Conservation (phyloP, 2,888 invertebrate species). For the Acrocera orbiculus region DNA sequence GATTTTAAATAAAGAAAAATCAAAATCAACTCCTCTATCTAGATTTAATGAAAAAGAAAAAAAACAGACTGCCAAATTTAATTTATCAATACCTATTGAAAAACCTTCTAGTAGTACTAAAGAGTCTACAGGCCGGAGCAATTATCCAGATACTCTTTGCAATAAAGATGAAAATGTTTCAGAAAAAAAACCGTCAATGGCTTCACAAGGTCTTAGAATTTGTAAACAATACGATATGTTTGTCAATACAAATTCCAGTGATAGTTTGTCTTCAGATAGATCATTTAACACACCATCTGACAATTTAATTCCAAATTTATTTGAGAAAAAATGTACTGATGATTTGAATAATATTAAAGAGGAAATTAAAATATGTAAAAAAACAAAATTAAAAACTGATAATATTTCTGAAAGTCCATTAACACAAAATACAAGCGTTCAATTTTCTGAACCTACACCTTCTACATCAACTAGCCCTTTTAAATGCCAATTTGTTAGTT, state of each 20-base stretch:
- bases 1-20: too few species aligned
- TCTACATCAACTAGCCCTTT: slow-evolving; percentile 8
- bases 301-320: slow-evolving; percentile 15
- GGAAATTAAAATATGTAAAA: background rate
- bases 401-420: background rate
- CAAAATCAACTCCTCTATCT: too few species aligned
- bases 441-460: slow-evolving; percentile 4
- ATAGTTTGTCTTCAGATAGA: slow-evolving; percentile 19
- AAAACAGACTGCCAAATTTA: slow-evolving; percentile 31
- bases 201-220: slow-evolving; percentile 7
- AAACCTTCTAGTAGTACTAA: too few species aligned
- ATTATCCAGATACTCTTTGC: too few species aligned
- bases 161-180: slow-evolving; percentile 3
- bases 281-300: slow-evolving; percentile 15
- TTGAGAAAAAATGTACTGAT: slow-evolving; percentile 10
- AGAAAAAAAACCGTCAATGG: slow-evolving; percentile 5
- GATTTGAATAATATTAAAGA: background rate
- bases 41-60: too few species aligned
- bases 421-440: background rate
- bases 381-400: background rate
- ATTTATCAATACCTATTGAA: slow-evolving; percentile 24
- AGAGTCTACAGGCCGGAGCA: too few species aligned
- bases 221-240: slow-evolving; percentile 16
- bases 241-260: slow-evolving; percentile 27
- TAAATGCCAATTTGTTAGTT: slow-evolving; percentile 7